A percentile compares a stretch with the other conserved stretches of the same genome.
These are phyloP conservation scores for Ectobius pallidus DNA, from an alignment of 2,888 invertebrate genomes.

Conservation along the genomic window DNA sequence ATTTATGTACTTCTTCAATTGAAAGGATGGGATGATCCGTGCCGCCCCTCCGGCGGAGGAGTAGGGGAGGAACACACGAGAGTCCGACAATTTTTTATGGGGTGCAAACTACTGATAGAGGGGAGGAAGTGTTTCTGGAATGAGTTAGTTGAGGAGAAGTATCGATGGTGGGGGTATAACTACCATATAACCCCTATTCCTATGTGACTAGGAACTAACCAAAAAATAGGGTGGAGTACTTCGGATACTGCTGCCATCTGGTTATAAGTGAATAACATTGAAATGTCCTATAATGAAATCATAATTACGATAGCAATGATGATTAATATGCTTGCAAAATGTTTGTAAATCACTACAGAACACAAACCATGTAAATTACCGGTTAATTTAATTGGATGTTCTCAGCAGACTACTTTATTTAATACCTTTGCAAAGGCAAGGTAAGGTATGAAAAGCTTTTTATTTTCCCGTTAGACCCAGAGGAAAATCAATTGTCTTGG, in stretches of 20 bases:
- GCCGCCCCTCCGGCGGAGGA: slow-evolving; percentile 17
- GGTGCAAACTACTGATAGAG: slow-evolving; percentile 34
- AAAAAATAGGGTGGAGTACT: slow-evolving; percentile 9
- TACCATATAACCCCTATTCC: slow-evolving; percentile 2
- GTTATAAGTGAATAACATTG: slow-evolving; percentile 1
- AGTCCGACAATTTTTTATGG: slow-evolving; percentile 35
- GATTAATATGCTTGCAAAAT: too few species aligned
- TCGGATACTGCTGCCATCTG: slow-evolving; percentile 38
- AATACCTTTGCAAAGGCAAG: too few species aligned
- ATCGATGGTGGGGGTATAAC: not conserved
- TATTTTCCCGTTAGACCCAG: too few species aligned
- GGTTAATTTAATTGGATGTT: too few species aligned
- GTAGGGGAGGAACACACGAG: slow-evolving; percentile 14
- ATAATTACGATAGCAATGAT: too few species aligned
- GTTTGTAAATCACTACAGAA: too few species aligned
- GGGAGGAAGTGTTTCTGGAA: slow-evolving; percentile 18
- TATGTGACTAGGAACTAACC: not conserved
- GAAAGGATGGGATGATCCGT: slow-evolving; percentile 29
- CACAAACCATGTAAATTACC: too few species aligned
- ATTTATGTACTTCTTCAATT: slow-evolving; percentile 35
- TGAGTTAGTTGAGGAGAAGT: slow-evolving; percentile 4
- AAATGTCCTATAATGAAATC: too few species aligned
- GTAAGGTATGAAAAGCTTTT: too few species aligned
- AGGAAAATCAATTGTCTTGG: too few species aligned
- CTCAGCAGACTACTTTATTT: too few species aligned